phyloP scores from a whole-genome alignment of 2,113 vertebrate genomes.

The Cebidichthys violaceus region DNA sequence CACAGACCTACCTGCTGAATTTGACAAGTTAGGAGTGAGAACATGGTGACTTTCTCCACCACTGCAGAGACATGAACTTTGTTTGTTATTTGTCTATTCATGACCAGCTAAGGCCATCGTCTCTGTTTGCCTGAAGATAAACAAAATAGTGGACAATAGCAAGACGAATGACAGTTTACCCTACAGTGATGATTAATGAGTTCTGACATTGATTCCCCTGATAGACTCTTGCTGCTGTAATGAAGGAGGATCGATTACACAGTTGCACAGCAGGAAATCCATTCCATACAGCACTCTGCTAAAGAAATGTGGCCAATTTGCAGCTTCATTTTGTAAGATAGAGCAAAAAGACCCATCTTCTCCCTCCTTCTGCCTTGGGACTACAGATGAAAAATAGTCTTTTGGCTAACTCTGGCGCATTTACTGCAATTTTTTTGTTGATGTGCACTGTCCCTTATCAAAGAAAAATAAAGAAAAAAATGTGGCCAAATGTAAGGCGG shows the following conservation, averaged over 20 bases:
- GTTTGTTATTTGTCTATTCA: not conserved
- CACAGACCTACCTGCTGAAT: no score
- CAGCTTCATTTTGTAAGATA: not conserved
- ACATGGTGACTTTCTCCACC: not conserved
- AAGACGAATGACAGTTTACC: slow-evolving; percentile 5
- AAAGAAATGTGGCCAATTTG: not conserved
- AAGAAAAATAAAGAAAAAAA: no score
- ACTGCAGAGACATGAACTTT: not conserved
- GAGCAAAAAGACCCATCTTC: not conserved
- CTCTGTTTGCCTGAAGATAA: slow-evolving; percentile 4
- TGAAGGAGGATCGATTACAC: slow-evolving; percentile 27
- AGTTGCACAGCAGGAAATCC: slow-evolving; percentile 28
- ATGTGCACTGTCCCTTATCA: no score
- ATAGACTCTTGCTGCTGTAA: not conserved
- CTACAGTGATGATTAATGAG: slow-evolving; percentile 40
- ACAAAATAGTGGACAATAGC: slow-evolving; percentile 7
- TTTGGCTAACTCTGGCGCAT: no score
- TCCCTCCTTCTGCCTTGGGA: no score
- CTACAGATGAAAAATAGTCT: no score
- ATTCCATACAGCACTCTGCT: slow-evolving; percentile 7
- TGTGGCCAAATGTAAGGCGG: no score
- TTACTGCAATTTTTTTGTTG: no score
- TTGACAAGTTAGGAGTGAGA: no score
- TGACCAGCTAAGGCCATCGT: not conserved
- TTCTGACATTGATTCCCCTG: slow-evolving; percentile 23